Evolutionary conservation across 2,888 invertebrate genomes (phyloP).

Genomic region (Lasioglossum lativentre): DNA sequence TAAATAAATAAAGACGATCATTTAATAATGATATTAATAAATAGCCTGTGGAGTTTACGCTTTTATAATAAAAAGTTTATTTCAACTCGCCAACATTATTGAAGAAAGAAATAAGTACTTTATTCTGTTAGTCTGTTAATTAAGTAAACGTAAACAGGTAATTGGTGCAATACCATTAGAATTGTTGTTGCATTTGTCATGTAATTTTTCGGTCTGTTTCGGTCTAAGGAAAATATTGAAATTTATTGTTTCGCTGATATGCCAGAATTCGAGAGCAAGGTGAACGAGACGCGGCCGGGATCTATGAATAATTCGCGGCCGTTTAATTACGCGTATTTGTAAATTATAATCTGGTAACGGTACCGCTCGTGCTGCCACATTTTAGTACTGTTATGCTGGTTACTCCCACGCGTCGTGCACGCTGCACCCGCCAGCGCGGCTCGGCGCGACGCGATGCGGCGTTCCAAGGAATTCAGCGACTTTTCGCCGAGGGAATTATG

Average conservation of each 20-base stretch:
- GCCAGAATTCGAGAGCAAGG: background rate
- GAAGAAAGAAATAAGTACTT: background rate
- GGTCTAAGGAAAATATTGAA: background rate
- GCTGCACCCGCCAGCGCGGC: background rate
- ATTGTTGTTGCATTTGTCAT: background rate
- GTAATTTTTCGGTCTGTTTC: background rate
- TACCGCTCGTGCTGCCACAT: conserved; percentile 22
- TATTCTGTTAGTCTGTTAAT: too few relatives aligned
- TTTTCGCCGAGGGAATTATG: background rate
- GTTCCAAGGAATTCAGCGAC: background rate
- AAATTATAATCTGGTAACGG: conserved; percentile 49
- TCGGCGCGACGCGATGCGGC: too few relatives aligned
- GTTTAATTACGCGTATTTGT: conserved; percentile 28
- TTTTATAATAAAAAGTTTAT: background rate
- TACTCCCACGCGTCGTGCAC: conserved; percentile 20
- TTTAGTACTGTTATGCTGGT: conserved; percentile 42
- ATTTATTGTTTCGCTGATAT: background rate
- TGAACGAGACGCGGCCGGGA: background rate
- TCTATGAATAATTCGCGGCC: conserved; percentile 29
- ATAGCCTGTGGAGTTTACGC: background rate
- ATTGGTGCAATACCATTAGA: background rate
- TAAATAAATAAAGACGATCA: too few relatives aligned
- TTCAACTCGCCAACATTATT: background rate
- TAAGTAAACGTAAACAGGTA: background rate
- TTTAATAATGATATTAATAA: background rate